These are phyloP conservation scores for Leptinotarsa juncta DNA, from an alignment of 2,888 invertebrate genomes.

Conservation along the genomic window DNA sequence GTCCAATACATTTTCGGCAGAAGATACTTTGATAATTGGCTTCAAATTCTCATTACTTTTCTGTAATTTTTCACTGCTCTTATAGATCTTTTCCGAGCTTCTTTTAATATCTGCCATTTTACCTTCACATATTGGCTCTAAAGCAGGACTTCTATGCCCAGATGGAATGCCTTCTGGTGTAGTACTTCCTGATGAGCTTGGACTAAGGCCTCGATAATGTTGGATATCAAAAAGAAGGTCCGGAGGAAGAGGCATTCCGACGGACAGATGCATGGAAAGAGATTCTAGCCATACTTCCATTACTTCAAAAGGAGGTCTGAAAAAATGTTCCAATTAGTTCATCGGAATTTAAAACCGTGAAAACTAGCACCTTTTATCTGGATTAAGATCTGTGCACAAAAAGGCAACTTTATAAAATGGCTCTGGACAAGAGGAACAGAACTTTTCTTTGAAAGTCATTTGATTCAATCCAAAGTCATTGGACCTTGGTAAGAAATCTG, in stretches of 20 bases:
- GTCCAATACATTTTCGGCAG: constrained; percentile 52
- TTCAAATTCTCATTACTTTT: constrained; percentile 53
- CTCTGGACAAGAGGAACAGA: constrained; percentile 86
- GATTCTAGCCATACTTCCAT: constrained; percentile 90
- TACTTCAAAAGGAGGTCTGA: constrained; percentile 88
- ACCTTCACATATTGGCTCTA: constrained; percentile 70
- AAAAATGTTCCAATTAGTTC: constrained; percentile 13
- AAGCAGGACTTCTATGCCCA: constrained; percentile 65
- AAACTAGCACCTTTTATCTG: constrained; percentile 79
- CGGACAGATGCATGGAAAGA: constrained; percentile 78
- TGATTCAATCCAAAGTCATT: constrained; percentile 94
- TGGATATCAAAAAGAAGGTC: constrained; percentile 81
- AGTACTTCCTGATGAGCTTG: constrained; percentile 72
- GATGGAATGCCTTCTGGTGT: constrained; percentile 70
- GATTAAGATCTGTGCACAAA: constrained; percentile 89
- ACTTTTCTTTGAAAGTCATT: constrained; percentile 85
- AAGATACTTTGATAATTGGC: constrained; percentile 55
- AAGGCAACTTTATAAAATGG: constrained; percentile 90
- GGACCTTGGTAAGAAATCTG: constrained; percentile 91
- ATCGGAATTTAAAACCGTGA: background rate
- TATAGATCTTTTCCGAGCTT: constrained; percentile 41
- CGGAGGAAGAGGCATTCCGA: constrained; percentile 73
- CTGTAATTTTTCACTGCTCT: constrained; percentile 36
- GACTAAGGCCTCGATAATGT: constrained; percentile 73
- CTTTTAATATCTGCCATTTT: constrained; percentile 54